phyloP scores from a whole-genome alignment of 1,140 invertebrate genomes.

The Cydia strobilella region DNA sequence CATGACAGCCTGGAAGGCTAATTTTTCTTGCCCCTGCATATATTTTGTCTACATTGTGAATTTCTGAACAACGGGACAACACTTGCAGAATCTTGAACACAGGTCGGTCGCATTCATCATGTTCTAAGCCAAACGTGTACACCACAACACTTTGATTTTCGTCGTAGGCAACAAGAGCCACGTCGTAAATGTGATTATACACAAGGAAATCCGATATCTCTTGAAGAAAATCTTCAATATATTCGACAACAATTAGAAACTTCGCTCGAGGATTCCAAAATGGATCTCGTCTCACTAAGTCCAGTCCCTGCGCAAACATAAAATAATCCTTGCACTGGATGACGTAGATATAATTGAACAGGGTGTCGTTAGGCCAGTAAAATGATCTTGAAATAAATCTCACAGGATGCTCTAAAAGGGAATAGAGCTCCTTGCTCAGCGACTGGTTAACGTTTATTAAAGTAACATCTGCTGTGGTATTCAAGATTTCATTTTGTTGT shows the following conservation, averaged over 20 bases:
- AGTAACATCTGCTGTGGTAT: slow-evolving; percentile 30
- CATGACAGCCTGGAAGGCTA: slow-evolving; percentile 27
- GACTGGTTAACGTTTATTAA: slow-evolving; percentile 36
- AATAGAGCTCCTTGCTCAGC: neutral
- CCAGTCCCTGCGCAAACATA: slow-evolving; percentile 35
- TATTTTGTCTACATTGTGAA: neutral
- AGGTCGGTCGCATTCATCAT: slow-evolving; percentile 35
- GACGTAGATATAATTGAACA: slow-evolving; percentile 37
- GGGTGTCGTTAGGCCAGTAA: slow-evolving; percentile 29
- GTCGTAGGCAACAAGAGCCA: slow-evolving; percentile 33
- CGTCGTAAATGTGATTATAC: slow-evolving; percentile 35
- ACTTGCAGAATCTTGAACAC: slow-evolving; percentile 31
- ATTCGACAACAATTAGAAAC: slow-evolving; percentile 39
- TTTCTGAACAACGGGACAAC: slow-evolving; percentile 22
- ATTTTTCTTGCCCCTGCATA: slow-evolving; percentile 21
- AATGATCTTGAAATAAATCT: slow-evolving; percentile 38
- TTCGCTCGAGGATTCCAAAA: slow-evolving; percentile 45
- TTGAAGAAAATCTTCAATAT: slow-evolving; percentile 19
- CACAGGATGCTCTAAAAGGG: neutral
- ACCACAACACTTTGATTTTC: slow-evolving; percentile 32
- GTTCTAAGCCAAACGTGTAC: slow-evolving; percentile 26
- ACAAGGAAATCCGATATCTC: slow-evolving; percentile 24
- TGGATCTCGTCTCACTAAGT: slow-evolving; percentile 33
- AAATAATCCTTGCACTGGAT: slow-evolving; percentile 34
- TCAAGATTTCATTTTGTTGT: neutral